Base-by-base conservation (phyloP, 2,797 vertebrate species). In the Harpagifer antarcticus region DNA sequence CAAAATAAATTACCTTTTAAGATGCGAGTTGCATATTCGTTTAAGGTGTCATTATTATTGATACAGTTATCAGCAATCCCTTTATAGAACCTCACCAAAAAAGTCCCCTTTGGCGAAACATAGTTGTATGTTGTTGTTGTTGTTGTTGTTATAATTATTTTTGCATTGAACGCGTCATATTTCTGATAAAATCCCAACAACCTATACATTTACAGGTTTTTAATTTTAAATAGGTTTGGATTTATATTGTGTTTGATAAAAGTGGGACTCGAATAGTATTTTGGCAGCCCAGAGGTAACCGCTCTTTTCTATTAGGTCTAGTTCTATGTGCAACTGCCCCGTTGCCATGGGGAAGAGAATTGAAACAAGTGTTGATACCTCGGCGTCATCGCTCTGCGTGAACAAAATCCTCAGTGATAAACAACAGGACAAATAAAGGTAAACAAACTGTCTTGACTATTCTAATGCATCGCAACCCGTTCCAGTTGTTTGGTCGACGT, bases 281-380 rank as follows among this genome's bases (percentile, higher is more conserved):
- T 48, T 9, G 2, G 3, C 2, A 37, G 14, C 9, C 16, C 16
- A 8, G 17, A 9, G 19, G 3, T 1, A 11, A 1, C 5, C 0
- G 17, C 0, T 37, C 31, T 37, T 11, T 49, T 82, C 85, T 79
- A n/a, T 59, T 3, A 0, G 3, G 0, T 83, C 4, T 62, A 65
- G 52, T 15, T 86, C 81, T 86, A 8, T 71, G 78, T 27, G 75
- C 57, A 50, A 17, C 37, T 75, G 77, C 74, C 4, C 15, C 63
- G 93, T 95, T 94, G 81, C 87, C 82, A 93, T 92, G 89, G 93
- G 83, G 89, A 93, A 0, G 79, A 14, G 42, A 56, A 47, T 42
- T 62, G 6, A 72, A 83, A 84, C 84, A 81, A 82, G 85, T 72
- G 83, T 83, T 55, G 85, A 61, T 55, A 31, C 37, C 16, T 13